phyloP scores from a whole-genome alignment of 2,888 invertebrate species.

The Dendrolimus houi region DNA sequence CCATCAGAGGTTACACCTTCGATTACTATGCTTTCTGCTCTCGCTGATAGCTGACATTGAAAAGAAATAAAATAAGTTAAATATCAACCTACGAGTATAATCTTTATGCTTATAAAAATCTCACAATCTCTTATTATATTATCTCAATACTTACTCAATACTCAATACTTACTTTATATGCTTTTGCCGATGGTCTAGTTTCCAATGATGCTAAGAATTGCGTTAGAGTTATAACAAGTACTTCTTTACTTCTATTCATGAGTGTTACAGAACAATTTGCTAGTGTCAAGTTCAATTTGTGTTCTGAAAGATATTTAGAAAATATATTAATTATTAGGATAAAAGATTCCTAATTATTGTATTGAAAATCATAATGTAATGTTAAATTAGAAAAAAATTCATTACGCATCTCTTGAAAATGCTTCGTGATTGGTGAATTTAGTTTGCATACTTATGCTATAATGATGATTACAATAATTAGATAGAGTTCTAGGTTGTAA shows the following conservation, averaged over 20 bases:
- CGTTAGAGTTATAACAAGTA: constrained; percentile 82
- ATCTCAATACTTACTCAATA: constrained; percentile 39
- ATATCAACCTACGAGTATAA: no score
- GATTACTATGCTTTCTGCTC: constrained; percentile 84
- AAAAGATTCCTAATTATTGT: no score
- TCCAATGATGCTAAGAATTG: constrained; percentile 83
- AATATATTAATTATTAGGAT: not conserved
- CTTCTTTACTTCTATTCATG: constrained; percentile 81
- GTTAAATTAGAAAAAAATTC: no score
- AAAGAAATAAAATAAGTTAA: no score
- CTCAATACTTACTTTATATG: constrained; percentile 74
- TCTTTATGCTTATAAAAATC: no score
- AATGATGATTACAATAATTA: not conserved
- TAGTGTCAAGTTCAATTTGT: constrained; percentile 84
- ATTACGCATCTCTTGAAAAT: no score
- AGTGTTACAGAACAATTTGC: constrained; percentile 83
- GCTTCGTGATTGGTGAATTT: not conserved
- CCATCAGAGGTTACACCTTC: constrained; percentile 85
- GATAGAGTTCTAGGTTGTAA: not conserved
- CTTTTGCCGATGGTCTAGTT: constrained; percentile 79
- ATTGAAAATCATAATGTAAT: no score
- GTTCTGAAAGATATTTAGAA: constrained; percentile 70
- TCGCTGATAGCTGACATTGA: constrained; percentile 68
- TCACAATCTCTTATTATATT: no score
- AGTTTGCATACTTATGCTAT: not conserved